Conservation (phyloP, 2,797 vertebrate genomes). For the Oreonectes daqikongensis region DNA sequence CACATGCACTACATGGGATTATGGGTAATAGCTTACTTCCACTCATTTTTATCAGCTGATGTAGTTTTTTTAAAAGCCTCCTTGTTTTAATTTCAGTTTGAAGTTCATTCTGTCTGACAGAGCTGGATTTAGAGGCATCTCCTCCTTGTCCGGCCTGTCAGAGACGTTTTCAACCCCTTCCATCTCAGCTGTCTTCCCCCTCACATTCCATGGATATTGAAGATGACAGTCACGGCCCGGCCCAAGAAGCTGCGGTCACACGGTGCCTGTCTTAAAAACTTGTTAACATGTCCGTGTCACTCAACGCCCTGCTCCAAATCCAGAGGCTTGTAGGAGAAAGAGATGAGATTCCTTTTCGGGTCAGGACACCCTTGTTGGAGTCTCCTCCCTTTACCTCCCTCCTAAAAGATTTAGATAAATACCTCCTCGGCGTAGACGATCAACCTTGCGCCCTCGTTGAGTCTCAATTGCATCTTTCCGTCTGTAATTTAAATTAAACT, state of each 20-base stretch:
- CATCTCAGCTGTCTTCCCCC: conserved; percentile 37
- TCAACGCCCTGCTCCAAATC: conserved; percentile 3
- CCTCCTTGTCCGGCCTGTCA: conserved; percentile 25
- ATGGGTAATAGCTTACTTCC: conserved; percentile 9
- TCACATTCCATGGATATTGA: conserved; percentile 23
- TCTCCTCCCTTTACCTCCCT: conserved; percentile 1
- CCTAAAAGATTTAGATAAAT: conserved; percentile 9
- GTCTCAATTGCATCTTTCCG: conserved; percentile 9
- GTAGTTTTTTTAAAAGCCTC: conserved; percentile 24
- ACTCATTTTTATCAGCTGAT: conserved; percentile 4
- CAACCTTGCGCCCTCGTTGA: background rate
- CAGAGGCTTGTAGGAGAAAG: conserved; percentile 14
- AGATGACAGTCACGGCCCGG: conserved; percentile 32
- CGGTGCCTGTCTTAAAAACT: conserved; percentile 25
- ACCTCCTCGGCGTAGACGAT: background rate
- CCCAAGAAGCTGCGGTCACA: conserved; percentile 22
- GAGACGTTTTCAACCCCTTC: conserved; percentile 23
- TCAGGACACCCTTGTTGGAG: conserved; percentile 1
- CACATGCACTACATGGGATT: background rate
- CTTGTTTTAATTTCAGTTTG: conserved; percentile 19
- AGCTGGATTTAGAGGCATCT: conserved; percentile 11
- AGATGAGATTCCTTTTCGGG: conserved; percentile 28
- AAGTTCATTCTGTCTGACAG: conserved; percentile 24
- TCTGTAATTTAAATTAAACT: conserved; percentile 36
- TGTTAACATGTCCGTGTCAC: conserved; percentile 30